Evolutionary conservation across 2,113 vertebrate genomes (phyloP), one percentile per base, ranked within the genome.

Genomic region (Capreolus pygargus): DNA sequence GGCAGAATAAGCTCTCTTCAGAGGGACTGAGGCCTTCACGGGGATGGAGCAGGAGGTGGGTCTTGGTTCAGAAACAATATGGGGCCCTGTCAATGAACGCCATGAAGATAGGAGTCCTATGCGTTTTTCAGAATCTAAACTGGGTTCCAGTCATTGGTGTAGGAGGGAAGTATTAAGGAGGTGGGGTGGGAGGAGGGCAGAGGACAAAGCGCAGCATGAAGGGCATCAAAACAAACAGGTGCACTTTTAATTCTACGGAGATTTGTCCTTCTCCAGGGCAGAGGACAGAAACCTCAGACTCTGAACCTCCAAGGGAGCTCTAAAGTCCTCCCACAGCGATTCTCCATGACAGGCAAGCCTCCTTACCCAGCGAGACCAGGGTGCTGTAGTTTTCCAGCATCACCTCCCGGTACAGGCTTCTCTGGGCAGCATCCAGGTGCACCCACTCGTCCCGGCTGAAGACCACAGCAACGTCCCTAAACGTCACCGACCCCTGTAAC

Each of bases 371-470:
- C 0, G 79, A 95, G 43, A 95, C 57, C 47, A 97, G 94, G 61
- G 74, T 83, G 58, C 61, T n/a, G 5, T 93, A 96, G 93, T 95
- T 98, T 86, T 98, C 93, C 78, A 96, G 91, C 93, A 97, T 98
- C 81, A 98, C 97, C 61, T 98, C 96, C 58, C 19, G 82, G 86
- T 78, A 94, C 85, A 98, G 10, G 43, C 6, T 0, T 14, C 67
- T 90, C 96, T 97, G 94, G 9, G 30, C 52, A 21, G 92, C 6
- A 52, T 91, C 94, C 90, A 97, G 78, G 47, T 17, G 76, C 47
- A 52, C 36, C 78, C 96, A 98, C 50, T 98, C 74, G 0, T 97
- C 96, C 64, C 13, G 86, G 82, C 90, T 92, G 91, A 98, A 97
- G 58, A 74, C 3, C 12, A 82, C 83, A 0, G 98, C 90, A 5